Evolutionary conservation across 2,113 vertebrate species (phyloP).

Genomic region (Oryzias celebensis): DNA sequence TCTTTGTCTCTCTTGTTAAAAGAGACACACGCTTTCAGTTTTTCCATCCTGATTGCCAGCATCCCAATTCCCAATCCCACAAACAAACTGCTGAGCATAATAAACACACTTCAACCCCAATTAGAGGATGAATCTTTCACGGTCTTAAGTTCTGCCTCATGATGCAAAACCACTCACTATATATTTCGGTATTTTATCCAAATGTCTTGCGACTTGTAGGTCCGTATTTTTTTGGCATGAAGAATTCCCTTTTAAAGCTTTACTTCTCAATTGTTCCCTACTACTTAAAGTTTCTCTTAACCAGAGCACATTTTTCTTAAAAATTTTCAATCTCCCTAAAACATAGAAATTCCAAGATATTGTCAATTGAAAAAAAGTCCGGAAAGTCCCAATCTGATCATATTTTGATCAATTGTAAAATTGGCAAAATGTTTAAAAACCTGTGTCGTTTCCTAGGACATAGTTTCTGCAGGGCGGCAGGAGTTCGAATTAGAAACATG

Average conservation of each 20-base stretch:
- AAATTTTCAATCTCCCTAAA: neutral
- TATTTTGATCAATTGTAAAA: too few species aligned
- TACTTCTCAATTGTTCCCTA: neutral
- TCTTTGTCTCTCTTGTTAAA: constrained; percentile 72
- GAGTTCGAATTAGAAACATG: too few species aligned
- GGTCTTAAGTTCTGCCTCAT: constrained; percentile 55
- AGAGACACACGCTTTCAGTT: constrained; percentile 50
- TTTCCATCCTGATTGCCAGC: constrained; percentile 54
- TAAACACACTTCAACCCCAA: constrained; percentile 55
- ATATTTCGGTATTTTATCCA: constrained; percentile 47
- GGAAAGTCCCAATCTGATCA: too few species aligned
- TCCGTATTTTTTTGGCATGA: constrained; percentile 34
- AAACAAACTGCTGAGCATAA: constrained; percentile 50
- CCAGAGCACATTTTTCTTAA: neutral
- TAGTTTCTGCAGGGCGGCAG: too few species aligned
- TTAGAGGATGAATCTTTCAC: constrained; percentile 57
- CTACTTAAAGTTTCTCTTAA: neutral
- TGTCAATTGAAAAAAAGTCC: neutral
- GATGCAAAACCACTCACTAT: constrained; percentile 49
- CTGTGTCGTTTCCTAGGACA: too few species aligned
- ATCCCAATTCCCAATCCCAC: constrained; percentile 40
- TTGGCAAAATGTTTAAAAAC: too few species aligned
- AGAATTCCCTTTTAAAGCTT: constrained; percentile 33
- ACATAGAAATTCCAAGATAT: neutral
- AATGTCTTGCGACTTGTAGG: constrained; percentile 40